Percentiles rank a stretch among this genome's conserved stretches.
phyloP scores from a whole-genome alignment of 2,113 vertebrate genomes.

The Peromyscus californicus region DNA sequence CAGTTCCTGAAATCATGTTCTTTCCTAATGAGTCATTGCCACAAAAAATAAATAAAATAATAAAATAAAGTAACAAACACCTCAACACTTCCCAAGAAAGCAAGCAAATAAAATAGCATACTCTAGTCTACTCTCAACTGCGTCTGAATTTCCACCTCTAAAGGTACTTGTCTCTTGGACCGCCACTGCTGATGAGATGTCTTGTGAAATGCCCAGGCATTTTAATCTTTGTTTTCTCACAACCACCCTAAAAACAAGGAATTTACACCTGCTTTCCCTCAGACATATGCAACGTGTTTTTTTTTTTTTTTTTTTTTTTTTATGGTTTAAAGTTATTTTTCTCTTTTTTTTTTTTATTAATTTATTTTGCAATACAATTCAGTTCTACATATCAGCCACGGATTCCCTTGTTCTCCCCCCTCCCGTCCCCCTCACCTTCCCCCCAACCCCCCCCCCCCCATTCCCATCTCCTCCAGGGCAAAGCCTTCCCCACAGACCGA shows the following conservation, averaged over 20 bases:
- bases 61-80: neutral
- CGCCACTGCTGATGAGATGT: neutral
- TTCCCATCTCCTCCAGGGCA: no score
- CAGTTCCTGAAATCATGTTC: neutral
- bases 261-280: neutral
- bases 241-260: neutral
- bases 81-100: neutral
- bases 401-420: no score
- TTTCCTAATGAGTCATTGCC: neutral
- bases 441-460: no score
- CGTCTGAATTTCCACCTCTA: neutral
- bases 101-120: neutral
- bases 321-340: no score
- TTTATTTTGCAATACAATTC: no score
- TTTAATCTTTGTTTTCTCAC: neutral
- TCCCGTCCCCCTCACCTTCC: no score
- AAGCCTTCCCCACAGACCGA: no score
- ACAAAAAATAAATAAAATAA: neutral
- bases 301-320: no score
- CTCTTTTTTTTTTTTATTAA: no score
- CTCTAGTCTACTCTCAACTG: neutral
- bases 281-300: neutral
- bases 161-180: neutral
- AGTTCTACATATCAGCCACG: no score
- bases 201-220: neutral